Base-by-base conservation (phyloP, 2,113 vertebrate genomes). In the Podocnemis expansa region DNA sequence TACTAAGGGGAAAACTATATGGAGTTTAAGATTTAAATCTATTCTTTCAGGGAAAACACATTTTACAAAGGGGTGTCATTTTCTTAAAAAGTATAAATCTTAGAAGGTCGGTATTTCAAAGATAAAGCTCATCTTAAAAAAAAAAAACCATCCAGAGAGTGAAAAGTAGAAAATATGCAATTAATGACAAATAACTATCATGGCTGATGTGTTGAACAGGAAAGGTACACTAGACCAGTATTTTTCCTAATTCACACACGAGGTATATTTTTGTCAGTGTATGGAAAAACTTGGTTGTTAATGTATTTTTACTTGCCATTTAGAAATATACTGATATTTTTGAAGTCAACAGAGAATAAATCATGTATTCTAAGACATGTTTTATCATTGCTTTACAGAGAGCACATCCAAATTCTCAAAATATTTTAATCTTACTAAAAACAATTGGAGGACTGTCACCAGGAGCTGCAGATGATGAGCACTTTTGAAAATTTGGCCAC, bases 401-500 rank as follows among this genome's bases (percentile, higher is more conserved):
- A 13, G 67, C 16, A 19, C 41, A 79, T 79, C 78, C 52, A 91
- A 81, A 94, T 92, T 56, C 47, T 87, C 63, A 60, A 82, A 83
- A 10, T 11, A 88, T 27, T 80, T 91, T 45, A 83, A 31, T 92
- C 22, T 70, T 91, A 85, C 82, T 91, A 51, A 91, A 47, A 96
- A 79, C 47, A 90, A 70, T 78, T 94, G 51, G 78, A 94, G 75
- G 58, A 76, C 90, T 95, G 73, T 88, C 73, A 79, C 19, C 52
- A 84, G 38, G 88, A 97, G 90, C 94, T 96, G 93, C 58, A 85
- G n/a, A 73, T 91, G 93, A 56, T 82, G 13, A 80, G 90, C 84
- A 85, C 78, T 82, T 88, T 94, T 93, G 94, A 95, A 90, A 96
- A 93, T 95, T 94, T 94, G 91, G 63, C 87, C 80, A 93, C 91